Base-by-base conservation (phyloP, 1,140 invertebrate species). In the Macrobrachium rosenbergii region DNA sequence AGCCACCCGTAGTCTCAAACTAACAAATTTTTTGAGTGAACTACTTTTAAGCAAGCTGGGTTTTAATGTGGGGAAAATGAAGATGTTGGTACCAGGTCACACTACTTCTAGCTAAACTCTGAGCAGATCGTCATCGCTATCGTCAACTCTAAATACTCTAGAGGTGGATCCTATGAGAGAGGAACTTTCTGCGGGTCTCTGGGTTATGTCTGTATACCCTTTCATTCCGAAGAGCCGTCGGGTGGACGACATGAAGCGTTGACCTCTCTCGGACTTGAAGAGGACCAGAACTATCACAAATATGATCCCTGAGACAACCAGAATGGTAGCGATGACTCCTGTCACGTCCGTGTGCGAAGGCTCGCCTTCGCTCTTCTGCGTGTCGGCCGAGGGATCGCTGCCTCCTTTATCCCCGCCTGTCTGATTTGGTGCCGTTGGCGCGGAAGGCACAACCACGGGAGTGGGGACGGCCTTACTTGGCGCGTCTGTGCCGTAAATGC, bases 111-210 rank as follows among this genome's bases (percentile, higher is more conserved):
- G 19, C 82, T 83, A 87, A 17, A 87, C 67, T 75, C 78, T 80
- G 16, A 87, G 78, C 37, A 87, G 23, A 58, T 87, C 78, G 81
- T 87, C 85, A 82, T 87, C 85, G 52, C 85, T 87, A 45, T 87
- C 85, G 82, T 87, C 85, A 59, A 75, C 78, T 58, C 69, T 87
- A 43, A 73, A 87, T n/a, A 82, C 60, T 63, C 78, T 75, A 73
- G 21, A 52, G 14, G 83, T 72, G n/a, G 69, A 45, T 69, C 85
- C 69, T 76, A 87, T 60, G n/a, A 87, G 78, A 23, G 85, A 80
- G 28, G 85, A 87, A 45, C 52, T 82, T 87, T 87, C 85, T 52
- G 62, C 12, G 8, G 69, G 78, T n/a, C 78, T 19, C 64, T 86
- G 84, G 58, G n/a, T 43, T 52, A 60, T 69, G 64, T 73, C 21